Evolutionary conservation across 2,113 vertebrate genomes (phyloP).

Genomic region (Sceloporus undulatus): DNA sequence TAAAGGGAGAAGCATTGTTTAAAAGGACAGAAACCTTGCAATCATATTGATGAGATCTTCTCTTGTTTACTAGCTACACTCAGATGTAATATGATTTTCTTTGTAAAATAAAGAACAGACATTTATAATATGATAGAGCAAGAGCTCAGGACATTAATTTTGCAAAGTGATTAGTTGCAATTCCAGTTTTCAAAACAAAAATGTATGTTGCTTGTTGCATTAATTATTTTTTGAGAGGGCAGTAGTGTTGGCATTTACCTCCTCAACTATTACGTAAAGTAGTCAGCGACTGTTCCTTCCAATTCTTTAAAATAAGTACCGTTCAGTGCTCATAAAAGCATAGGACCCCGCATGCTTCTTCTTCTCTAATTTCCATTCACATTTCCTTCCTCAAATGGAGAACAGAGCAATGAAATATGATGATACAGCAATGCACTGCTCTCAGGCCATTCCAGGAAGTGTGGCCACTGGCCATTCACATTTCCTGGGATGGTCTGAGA

Average conservation of each 20-base stretch:
- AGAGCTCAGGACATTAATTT: background rate
- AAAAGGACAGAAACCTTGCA: background rate
- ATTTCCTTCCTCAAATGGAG: background rate
- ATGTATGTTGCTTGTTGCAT: no score
- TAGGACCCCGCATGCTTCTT: background rate
- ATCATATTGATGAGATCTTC: background rate
- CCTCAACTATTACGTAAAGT: no score
- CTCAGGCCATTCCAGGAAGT: background rate
- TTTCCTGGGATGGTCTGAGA: no score
- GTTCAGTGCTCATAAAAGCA: background rate
- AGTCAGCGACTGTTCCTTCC: no score
- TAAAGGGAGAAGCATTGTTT: background rate
- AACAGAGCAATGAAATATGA: background rate
- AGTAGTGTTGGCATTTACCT: no score
- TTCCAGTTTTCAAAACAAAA: no score
- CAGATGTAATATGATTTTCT: background rate
- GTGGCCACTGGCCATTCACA: no score
- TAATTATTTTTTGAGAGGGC: no score
- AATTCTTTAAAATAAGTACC: background rate
- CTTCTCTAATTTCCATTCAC: background rate
- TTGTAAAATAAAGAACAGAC: background rate
- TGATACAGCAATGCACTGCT: background rate
- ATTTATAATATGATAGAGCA: background rate
- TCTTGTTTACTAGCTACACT: background rate
- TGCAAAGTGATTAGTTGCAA: background rate